These are phyloP conservation scores for Apis cerana DNA, from an alignment of 1,140 invertebrate species.

Conservation along the genomic window DNA sequence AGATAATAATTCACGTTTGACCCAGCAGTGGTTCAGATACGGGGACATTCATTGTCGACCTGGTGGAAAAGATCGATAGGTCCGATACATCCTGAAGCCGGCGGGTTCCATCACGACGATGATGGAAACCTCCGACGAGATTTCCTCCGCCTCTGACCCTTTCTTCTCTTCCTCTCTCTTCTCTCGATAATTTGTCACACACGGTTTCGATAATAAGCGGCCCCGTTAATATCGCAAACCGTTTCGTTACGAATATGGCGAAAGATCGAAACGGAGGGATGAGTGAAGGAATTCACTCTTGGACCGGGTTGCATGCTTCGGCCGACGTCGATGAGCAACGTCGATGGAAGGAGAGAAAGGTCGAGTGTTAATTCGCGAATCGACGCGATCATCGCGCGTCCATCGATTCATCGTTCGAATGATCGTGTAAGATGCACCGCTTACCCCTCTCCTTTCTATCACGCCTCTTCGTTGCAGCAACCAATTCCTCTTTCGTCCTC, in stretches of 20 bases:
- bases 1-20: slow-evolving; percentile 22
- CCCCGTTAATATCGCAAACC: slow-evolving; percentile 14
- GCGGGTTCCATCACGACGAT: slow-evolving; percentile 1
- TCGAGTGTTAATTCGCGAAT: slow-evolving; percentile 21
- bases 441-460: neutral
- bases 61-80: slow-evolving; percentile 19
- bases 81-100: neutral
- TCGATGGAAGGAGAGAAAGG: neutral
- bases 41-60: slow-evolving; percentile 1
- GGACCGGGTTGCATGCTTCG: slow-evolving; percentile 16
- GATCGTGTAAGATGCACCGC: neutral
- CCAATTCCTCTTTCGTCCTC: neutral
- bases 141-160: neutral
- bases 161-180: neutral
- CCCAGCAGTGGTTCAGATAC: neutral
- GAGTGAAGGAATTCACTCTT: neutral
- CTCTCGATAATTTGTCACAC: slow-evolving; percentile 16
- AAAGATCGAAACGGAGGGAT: neutral
- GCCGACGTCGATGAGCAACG: neutral
- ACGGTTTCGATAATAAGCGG: neutral
- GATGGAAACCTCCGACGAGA: neutral
- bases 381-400: slow-evolving; percentile 53
- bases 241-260: neutral
- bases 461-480: neutral
- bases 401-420: slow-evolving; percentile 51